Conservation (phyloP, 1,140 invertebrate species). For the Anagrus nilaparvatae region DNA sequence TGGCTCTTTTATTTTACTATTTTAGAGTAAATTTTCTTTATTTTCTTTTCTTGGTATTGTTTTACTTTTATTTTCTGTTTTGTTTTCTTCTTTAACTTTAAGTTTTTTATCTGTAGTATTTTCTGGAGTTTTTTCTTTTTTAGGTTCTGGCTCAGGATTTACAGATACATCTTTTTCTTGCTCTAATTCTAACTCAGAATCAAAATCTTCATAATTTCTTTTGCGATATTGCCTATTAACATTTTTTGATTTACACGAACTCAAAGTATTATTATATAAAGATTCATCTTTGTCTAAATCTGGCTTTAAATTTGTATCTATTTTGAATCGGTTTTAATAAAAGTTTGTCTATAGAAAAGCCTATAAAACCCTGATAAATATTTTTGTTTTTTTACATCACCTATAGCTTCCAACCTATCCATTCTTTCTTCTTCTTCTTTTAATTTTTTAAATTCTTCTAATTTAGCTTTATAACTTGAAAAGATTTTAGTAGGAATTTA, state of each 20-base stretch:
- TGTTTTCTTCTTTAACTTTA: constrained; percentile 22
- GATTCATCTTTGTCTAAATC: constrained; percentile 25
- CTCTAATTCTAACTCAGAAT: no score
- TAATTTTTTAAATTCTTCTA: constrained; percentile 74
- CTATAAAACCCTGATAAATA: constrained; percentile 89
- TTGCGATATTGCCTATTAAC: constrained; percentile 14
- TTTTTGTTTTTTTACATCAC: constrained; percentile 86
- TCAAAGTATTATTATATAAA: no score
- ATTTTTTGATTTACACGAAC: no score
- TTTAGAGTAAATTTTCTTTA: constrained; percentile 11
- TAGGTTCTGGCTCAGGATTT: no score
- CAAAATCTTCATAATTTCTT: constrained; percentile 3
- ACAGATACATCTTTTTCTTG: no score
- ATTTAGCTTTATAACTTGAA: constrained; percentile 85
- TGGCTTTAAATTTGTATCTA: constrained; percentile 8
- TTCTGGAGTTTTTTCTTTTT: constrained; percentile 5
- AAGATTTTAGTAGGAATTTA: no score
- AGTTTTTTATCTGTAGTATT: constrained; percentile 17
- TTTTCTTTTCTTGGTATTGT: constrained; percentile 12
- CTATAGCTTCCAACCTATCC: constrained; percentile 75
- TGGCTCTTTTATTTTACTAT: no score
- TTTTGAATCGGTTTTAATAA: constrained; percentile 35
- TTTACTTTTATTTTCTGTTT: constrained; percentile 26
- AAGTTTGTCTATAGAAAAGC: constrained; percentile 75
- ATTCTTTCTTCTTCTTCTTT: constrained; percentile 75